Evolutionary conservation across 2,113 vertebrate species (phyloP).

Genomic region (Istiophorus platypterus): DNA sequence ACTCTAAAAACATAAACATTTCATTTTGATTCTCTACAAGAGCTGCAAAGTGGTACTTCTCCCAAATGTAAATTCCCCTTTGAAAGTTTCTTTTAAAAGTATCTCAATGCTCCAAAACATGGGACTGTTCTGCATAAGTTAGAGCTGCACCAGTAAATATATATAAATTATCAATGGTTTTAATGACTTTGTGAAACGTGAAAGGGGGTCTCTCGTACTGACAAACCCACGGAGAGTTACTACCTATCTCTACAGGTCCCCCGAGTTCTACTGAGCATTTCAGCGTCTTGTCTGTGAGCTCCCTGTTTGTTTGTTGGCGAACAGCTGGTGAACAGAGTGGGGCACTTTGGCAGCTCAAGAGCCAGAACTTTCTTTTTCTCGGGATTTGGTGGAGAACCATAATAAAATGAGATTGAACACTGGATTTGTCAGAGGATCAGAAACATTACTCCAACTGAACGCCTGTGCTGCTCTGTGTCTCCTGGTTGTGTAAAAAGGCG

Average conservation of each 20-base stretch:
- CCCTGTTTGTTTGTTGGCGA: neutral
- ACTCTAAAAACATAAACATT: conserved; percentile 36
- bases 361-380: neutral
- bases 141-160: neutral
- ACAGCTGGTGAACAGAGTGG: neutral
- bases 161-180: neutral
- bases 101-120: neutral
- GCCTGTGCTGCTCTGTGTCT: neutral
- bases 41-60: neutral
- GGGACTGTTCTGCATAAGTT: neutral
- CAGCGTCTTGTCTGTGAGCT: too few relatives aligned
- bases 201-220: neutral
- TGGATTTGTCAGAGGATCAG: neutral
- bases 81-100: neutral
- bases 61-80: neutral
- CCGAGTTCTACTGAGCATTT: neutral
- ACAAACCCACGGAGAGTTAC: too few relatives aligned
- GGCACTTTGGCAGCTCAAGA: neutral
- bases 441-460: neutral
- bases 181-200: neutral
- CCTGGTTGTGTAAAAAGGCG: neutral
- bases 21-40: neutral
- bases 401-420: neutral
- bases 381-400: neutral
- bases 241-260: neutral